These are phyloP conservation scores for Pseudomyrmex cubaensis DNA, from an alignment of 1,140 invertebrate genomes.

Conservation along the genomic window DNA sequence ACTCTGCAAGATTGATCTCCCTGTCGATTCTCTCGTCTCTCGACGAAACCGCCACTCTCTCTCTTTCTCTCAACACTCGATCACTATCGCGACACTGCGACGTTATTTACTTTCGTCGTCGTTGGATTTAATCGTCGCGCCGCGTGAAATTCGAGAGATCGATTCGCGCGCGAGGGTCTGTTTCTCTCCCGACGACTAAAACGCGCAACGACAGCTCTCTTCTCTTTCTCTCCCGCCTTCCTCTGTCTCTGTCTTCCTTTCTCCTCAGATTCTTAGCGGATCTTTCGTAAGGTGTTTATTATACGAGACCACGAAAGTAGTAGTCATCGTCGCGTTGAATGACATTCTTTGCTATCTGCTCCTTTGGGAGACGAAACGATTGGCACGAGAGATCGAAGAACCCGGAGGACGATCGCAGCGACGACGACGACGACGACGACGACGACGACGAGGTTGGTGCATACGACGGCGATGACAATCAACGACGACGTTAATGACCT, in stretches of 20 bases:
- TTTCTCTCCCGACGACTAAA: neutral
- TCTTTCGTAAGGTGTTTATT: neutral
- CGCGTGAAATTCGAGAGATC: slow-evolving; percentile 5
- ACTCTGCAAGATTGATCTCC: slow-evolving; percentile 1
- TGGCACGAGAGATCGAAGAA: neutral
- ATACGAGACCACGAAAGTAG: slow-evolving; percentile 19
- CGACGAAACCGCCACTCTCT: slow-evolving; percentile 14
- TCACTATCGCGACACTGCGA: slow-evolving; percentile 22
- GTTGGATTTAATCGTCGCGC: slow-evolving; percentile 4
- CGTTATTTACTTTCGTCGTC: neutral
- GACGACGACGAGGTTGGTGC: slow-evolving; percentile 28
- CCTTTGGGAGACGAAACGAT: neutral
- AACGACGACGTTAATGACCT: slow-evolving; percentile 57
- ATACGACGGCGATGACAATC: neutral
- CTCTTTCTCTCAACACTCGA: neutral
- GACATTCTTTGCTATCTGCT: neutral
- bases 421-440: slow-evolving; percentile 2
- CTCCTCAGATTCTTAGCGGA: neutral
- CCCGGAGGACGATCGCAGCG: neutral
- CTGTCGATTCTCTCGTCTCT: neutral
- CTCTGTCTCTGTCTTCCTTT: neutral
- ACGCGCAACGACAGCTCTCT: too few species aligned
- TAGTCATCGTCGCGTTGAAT: neutral
- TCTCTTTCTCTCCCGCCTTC: slow-evolving; percentile 3
- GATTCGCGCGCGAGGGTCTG: slow-evolving; percentile 2